Percentiles rank a stretch among this genome's conserved stretches.
phyloP scores from a whole-genome alignment of 2,888 invertebrate species.

The Pandemis corylana region DNA sequence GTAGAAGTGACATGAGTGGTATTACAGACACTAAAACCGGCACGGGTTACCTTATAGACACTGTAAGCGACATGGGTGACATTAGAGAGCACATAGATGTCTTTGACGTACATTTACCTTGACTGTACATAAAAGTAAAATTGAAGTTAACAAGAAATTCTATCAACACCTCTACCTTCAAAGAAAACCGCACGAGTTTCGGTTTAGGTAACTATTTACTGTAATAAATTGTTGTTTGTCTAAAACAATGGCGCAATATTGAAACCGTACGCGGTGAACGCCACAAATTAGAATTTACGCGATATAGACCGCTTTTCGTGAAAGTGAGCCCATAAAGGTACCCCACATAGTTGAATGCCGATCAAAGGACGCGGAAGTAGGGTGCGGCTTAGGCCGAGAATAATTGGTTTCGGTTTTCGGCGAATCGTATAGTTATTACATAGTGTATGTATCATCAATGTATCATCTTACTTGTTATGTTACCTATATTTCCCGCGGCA shows the following conservation, averaged over 20 bases:
- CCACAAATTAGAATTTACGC: conserved; percentile 36
- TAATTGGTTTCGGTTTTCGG: background rate
- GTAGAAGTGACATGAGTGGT: too few relatives aligned
- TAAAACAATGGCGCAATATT: background rate
- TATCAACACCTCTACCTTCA: background rate
- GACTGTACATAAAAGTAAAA: too few relatives aligned
- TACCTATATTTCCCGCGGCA: too few relatives aligned
- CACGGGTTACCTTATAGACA: too few relatives aligned
- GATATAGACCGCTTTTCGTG: conserved; percentile 23
- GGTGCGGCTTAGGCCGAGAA: background rate
- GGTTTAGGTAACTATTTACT: background rate
- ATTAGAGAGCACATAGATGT: too few relatives aligned
- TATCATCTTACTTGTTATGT: too few relatives aligned
- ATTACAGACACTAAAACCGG: too few relatives aligned
- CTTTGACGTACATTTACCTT: too few relatives aligned
- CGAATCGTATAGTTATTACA: background rate
- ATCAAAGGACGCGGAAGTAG: conserved; percentile 9
- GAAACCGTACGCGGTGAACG: background rate
- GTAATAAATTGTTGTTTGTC: background rate
- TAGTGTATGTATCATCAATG: too few relatives aligned
- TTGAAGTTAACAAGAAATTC: too few relatives aligned
- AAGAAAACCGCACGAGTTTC: background rate
- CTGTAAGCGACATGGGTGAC: too few relatives aligned
- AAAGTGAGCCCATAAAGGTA: conserved; percentile 23
- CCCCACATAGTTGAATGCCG: conserved; percentile 22